Conservation (phyloP, 1,140 invertebrate genomes). For the Pteromalus puparum region DNA sequence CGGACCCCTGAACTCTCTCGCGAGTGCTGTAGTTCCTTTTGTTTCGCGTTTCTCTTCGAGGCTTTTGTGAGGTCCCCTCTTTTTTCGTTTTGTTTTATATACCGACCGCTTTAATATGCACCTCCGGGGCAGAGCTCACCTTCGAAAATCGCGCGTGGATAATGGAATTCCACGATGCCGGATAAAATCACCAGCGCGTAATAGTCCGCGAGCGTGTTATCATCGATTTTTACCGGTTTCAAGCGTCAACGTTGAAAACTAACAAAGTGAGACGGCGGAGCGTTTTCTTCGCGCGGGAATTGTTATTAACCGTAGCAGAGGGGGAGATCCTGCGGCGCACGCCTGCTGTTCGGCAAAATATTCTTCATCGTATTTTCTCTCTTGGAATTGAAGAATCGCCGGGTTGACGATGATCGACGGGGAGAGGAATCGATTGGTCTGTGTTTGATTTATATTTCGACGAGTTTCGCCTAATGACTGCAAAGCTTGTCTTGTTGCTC, state of each 20-base stretch:
- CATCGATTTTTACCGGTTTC: too few species aligned
- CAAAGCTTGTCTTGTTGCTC: neutral
- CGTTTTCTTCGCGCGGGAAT: slow-evolving; percentile 11
- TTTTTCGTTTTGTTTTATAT: slow-evolving; percentile 27
- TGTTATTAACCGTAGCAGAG: slow-evolving; percentile 40
- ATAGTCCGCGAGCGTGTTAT: too few species aligned
- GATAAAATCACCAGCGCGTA: too few species aligned
- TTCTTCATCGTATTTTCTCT: slow-evolving; percentile 2
- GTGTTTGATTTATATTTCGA: too few species aligned
- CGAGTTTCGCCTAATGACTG: too few species aligned
- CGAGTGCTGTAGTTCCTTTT: too few species aligned
- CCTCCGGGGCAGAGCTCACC: too few species aligned
- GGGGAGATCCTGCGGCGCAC: neutral
- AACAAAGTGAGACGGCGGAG: neutral
- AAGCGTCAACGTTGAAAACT: too few species aligned
- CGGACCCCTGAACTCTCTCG: slow-evolving; percentile 54
- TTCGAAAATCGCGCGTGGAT: too few species aligned
- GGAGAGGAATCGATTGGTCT: neutral
- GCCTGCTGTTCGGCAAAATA: neutral
- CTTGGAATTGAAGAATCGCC: neutral
- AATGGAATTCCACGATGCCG: too few species aligned
- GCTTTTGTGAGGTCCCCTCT: neutral
- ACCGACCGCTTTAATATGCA: too few species aligned
- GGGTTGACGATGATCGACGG: slow-evolving; percentile 21
- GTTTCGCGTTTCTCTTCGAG: neutral